Evolutionary conservation across 2,113 vertebrate species (phyloP).

Genomic region (Urocynchramus pylzowi): DNA sequence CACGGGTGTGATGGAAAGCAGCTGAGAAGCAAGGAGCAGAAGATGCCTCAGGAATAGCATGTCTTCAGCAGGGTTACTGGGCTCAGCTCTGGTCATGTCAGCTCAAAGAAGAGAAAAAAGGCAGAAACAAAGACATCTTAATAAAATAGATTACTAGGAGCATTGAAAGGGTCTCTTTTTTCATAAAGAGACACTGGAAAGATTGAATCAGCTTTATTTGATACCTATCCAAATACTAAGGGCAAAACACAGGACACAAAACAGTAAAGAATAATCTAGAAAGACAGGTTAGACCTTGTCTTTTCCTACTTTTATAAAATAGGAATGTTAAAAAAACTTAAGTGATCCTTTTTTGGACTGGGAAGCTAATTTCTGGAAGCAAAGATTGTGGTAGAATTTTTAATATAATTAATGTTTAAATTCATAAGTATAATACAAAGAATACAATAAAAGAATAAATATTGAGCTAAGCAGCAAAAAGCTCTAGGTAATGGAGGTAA

Average conservation of each 20-base stretch:
- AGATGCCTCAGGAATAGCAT: background rate
- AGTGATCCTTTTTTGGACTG: background rate
- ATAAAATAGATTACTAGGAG: background rate
- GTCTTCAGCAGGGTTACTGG: background rate
- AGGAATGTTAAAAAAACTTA: background rate
- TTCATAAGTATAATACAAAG: background rate
- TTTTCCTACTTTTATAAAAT: background rate
- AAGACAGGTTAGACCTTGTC: background rate
- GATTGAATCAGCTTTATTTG: background rate
- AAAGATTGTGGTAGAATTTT: background rate
- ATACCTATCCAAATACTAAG: background rate
- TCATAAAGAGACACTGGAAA: background rate
- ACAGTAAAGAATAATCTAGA: background rate
- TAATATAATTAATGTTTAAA: background rate
- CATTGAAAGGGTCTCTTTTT: background rate
- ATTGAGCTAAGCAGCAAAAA: background rate
- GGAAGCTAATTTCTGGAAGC: background rate
- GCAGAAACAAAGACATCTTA: background rate
- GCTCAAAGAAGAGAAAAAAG: background rate
- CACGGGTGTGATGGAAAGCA: fast-evolving
- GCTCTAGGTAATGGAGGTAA: background rate
- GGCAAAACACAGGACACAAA: background rate
- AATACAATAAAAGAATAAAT: background rate
- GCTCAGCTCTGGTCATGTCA: background rate
- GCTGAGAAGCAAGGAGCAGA: background rate